Conservation (phyloP, 1,140 invertebrate genomes). For the Drosophila sp. region DNA sequence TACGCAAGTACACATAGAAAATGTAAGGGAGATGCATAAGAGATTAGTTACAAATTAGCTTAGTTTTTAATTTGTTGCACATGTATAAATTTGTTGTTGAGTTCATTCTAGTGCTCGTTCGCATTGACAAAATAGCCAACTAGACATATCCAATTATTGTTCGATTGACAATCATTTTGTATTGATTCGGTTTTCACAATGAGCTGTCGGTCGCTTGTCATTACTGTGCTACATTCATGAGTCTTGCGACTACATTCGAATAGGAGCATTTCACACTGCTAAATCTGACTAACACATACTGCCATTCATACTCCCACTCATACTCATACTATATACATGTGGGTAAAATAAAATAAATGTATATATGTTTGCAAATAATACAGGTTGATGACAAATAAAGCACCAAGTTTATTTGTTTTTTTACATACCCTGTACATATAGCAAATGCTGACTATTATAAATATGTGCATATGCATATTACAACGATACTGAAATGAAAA, state of each 20-base stretch:
- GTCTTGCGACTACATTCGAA: constrained; percentile 15
- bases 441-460: not conserved
- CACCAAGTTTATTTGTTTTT: not conserved
- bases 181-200: constrained; percentile 68
- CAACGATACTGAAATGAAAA: no score
- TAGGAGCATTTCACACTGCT: not conserved
- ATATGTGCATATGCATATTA: no score
- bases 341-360: not conserved
- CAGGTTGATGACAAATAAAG: constrained; percentile 22
- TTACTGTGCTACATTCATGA: constrained; percentile 12
- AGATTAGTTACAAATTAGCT: not conserved
- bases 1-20: not conserved
- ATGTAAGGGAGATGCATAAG: not conserved
- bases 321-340: not conserved
- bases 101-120: not conserved
- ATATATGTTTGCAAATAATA: constrained; percentile 28
- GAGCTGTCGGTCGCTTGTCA: constrained; percentile 9
- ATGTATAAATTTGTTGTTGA: not conserved
- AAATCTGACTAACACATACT: constrained; percentile 14
- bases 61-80: not conserved
- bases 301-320: no score
- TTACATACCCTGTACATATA: not conserved
- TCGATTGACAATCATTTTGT: constrained; percentile 68
- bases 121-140: constrained; percentile 16
- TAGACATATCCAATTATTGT: constrained; percentile 55